Evolutionary conservation across 2,797 vertebrate genomes (phyloP).

Genomic region (Danionella dracula): DNA sequence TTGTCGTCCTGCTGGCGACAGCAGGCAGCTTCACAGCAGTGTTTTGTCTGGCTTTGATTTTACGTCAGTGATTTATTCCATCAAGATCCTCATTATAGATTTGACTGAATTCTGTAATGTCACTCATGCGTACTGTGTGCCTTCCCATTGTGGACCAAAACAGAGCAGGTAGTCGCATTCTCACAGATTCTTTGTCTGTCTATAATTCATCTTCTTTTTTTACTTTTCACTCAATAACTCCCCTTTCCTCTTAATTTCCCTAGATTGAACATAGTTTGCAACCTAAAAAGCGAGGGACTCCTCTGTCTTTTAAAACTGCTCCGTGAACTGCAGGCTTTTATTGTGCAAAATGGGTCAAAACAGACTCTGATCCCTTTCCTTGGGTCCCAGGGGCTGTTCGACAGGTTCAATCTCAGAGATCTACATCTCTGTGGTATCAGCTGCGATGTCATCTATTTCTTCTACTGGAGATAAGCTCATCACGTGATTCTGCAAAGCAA

Average conservation of each 20-base stretch:
- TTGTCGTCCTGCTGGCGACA: not conserved
- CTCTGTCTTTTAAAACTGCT: constrained; percentile 10
- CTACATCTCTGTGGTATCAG: not conserved
- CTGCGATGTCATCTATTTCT: not conserved
- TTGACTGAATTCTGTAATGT: constrained; percentile 27
- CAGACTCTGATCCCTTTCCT: constrained; percentile 3
- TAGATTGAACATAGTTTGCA: constrained; percentile 19
- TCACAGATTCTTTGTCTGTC: not conserved
- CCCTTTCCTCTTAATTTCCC: constrained; percentile 1
- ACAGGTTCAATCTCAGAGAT: not conserved
- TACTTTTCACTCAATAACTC: not conserved
- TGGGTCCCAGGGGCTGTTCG: not conserved
- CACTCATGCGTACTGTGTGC: constrained; percentile 32
- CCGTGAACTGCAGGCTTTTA: not conserved
- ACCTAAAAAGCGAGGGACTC: not conserved
- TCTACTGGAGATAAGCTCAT: constrained; percentile 2
- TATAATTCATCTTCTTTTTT: not conserved
- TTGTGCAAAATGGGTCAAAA: constrained; percentile 25
- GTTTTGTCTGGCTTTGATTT: constrained; percentile 35
- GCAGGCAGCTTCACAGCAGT: not conserved
- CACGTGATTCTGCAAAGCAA: not conserved
- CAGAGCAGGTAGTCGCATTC: constrained; percentile 6
- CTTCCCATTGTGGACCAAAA: constrained; percentile 31
- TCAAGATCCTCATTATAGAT: constrained; percentile 42
- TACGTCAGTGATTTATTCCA: constrained; percentile 42